Evolutionary conservation across 2,113 vertebrate genomes (phyloP), one percentile per base, ranked within the genome.

Genomic region (Myotis brandtii): DNA sequence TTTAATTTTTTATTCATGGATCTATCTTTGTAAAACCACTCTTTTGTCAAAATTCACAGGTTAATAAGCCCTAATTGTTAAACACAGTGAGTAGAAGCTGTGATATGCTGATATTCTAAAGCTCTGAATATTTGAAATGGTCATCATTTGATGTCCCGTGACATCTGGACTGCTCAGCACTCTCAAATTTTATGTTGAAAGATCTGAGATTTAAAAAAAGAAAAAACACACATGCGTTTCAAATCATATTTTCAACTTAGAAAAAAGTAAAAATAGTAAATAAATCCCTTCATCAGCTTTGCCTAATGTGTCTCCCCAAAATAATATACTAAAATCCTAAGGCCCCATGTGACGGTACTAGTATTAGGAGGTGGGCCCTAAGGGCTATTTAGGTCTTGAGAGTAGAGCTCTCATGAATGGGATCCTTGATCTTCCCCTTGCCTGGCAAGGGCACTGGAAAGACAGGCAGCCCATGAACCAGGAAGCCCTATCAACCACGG

Each of bases 41-140:
- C 43, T 34, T 95, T 88, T 96, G 81, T 86, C 77, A 97, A 96
- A 73, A 96, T 59, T 79, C 93, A 92, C 84, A 75, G 2, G 56
- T 90, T 96, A 86, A 88, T 96, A 97, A 98, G 89, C 95, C 70
- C 72, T 76, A 89, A 50, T 96, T 94, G 43, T 96, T 92, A 66
- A 96, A 80, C 69, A 70, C 37, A 88, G 34, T 43, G 18, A 91
- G 76, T 7, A 82, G 64, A 64, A 66, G 32, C 27, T 86, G 20
- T 67, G 72, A 66, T 94, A 46, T 86, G 72, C 64, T 75, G 48
- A 69, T 79, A 30, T 56, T 81, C 17, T 48, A 83, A 93, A 83
- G 64, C 34, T 70, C n/a, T 84, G 73, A 73, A n/a, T 66, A 32
- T 91, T 80, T 84, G 34, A 96, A 89, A 83, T 91, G 83, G 66